Evolutionary conservation across 2,113 vertebrate genomes (phyloP), one percentile per base, ranked within the genome.

Genomic region (Hypanus sabinus): DNA sequence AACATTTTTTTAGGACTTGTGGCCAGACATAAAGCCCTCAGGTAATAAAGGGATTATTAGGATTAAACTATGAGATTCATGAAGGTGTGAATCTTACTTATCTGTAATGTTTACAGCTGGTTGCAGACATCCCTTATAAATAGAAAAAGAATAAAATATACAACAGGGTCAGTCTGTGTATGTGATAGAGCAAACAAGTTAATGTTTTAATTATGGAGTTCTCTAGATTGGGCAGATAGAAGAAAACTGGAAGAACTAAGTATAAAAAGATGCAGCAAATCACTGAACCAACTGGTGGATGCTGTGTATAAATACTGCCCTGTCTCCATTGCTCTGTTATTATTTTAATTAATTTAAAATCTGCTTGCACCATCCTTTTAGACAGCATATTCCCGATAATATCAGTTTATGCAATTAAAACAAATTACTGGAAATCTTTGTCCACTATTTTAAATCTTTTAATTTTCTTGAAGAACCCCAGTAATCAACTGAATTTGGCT

Each of bases 11-110:
- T 93, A 55, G 70, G 11, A 33, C 70, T 73, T 93, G n/a, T 91
- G 70, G 68, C 57, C 33, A 92, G 91, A 75, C 70, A 46, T 38
- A 27, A 93, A 33, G 11, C 27, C 24, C 27, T 46, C 20, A 16
- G 36, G 27, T 93, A 73, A 38, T 55, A 93, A 71, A 92, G 10
- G 10, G 68, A 93, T 93, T 93, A 14, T 46, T 30, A 10, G 68
- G 46, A 6, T 46, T 75, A 93, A 93, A 30, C 24, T 38, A 73
- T n/a, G 10, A 33, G 70, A 73, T 75, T 73, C 27, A 93, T 71
- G 87, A 75, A 93, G 14, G 36, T 73, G 90, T 92, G n/a, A 92
- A 71, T 24, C 16, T 93, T 93, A 12, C 73, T 71, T 55, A 24
- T 30, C 3, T 93, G 36, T 20, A 87, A 75, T 38, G 24, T 55